Evolutionary conservation across 2,888 invertebrate species (phyloP), one percentile per base, ranked within the genome.

Genomic region (Drosophila neotestacea): DNA sequence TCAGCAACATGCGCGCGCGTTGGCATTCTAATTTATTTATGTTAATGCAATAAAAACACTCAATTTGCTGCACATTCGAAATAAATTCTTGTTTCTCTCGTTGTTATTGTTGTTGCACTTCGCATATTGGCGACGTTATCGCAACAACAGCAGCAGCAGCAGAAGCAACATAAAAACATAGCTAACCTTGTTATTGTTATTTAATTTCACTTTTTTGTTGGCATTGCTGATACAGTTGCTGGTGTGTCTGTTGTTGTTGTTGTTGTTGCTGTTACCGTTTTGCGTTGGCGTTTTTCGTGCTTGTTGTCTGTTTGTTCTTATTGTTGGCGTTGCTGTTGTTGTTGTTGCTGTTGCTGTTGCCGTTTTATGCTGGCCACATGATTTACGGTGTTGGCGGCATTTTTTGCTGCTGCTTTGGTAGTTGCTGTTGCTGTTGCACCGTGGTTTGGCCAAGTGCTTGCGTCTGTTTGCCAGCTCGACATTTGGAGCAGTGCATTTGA

Each of bases 21-120:
- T 71, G 72, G 74, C 81, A 81, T 89, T 86, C 86, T 89, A 89
- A 86, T 86, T 89, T 88, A 86, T 83, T 86, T 89, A 86, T 89
- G 86, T 83, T 89, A 86, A 86, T 86, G 86, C 86, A 89, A 89
- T 89, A 86, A 86, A 89, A 89, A 88, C 86, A 88, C 86, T 89
- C 81, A 78, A 84, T 88, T 80, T 76, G 84, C 75, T 78, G 81
- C 79, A 80, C 80, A 84, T 78, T 82, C 68, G 64, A 71, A 80
- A 80, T 73, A 69, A 79, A 77, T 75, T 69, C 38, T 62, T 70
- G 56, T 44, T 63, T n/a, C 44, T 47, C 62, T 32, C n/a, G 55
- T 41, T 61, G 42, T 36, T 69, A 32, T 30, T 66, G 72, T 32
- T 56, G 63, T 59, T 65, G 62, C 66, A 44, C 27, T 46, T 41